These are phyloP conservation scores for Lithophane semibrunnea DNA, from an alignment of 2,888 invertebrate species.

Conservation along the genomic window DNA sequence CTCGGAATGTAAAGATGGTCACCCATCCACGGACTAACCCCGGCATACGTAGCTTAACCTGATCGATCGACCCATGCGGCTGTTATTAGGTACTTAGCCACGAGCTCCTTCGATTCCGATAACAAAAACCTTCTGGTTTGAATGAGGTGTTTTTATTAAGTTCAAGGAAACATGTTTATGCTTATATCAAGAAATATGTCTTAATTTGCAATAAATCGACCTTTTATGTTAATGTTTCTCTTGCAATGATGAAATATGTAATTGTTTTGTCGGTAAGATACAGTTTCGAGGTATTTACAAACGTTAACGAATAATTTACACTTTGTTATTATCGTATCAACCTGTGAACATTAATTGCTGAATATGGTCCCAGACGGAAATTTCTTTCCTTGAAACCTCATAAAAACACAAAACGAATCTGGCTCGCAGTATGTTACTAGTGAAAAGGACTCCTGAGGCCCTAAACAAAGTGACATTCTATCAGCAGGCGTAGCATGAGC, in stretches of 20 bases:
- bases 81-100: too few species aligned
- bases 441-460: too few species aligned
- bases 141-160: constrained; percentile 41
- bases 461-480: too few species aligned
- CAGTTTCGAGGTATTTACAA: background rate
- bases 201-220: constrained; percentile 29
- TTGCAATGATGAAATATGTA: constrained; percentile 28
- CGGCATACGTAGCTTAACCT: too few species aligned
- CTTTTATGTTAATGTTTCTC: constrained; percentile 12
- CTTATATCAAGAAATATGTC: constrained; percentile 25
- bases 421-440: too few species aligned
- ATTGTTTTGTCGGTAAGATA: constrained; percentile 12
- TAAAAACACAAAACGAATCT: too few species aligned
- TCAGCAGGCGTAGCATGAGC: too few species aligned
- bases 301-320: background rate
- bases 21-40: too few species aligned
- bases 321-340: background rate
- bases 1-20: too few species aligned
- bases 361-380: background rate
- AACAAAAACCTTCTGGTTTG: constrained; percentile 19
- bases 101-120: too few species aligned
- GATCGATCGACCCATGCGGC: too few species aligned
- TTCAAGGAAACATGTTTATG: constrained; percentile 28
- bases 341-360: background rate
- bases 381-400: too few species aligned